Percentiles rank a stretch among this genome's conserved stretches.
Conservation (phyloP, 1,140 invertebrate species). For the Drosophila hydei region DNA sequence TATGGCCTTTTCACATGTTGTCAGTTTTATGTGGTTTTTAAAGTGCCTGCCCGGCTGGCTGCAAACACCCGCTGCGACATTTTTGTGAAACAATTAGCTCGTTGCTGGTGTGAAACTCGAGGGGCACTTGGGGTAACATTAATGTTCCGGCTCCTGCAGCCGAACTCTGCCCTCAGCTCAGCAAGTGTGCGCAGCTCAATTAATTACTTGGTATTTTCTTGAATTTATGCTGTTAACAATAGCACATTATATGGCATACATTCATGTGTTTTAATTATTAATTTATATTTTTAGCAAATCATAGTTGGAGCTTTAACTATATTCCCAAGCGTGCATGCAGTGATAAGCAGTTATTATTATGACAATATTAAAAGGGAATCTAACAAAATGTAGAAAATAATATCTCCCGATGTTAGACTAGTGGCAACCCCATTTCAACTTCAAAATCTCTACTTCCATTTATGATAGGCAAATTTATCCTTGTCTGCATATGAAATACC, state of each 20-base stretch:
- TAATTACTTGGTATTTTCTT: slow-evolving; percentile 43
- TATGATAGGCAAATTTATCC: too few species aligned
- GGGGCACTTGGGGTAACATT: slow-evolving; percentile 28
- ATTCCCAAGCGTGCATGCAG: not conserved
- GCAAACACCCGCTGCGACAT: slow-evolving; percentile 66
- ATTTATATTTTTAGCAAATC: slow-evolving; percentile 27
- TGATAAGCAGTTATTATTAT: slow-evolving; percentile 7
- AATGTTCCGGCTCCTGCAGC: slow-evolving; percentile 25
- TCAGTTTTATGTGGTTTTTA: slow-evolving; percentile 81
- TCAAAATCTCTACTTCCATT: too few species aligned
- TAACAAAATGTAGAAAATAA: too few species aligned
- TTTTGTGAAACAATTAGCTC: slow-evolving; percentile 71
- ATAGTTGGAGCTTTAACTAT: not conserved
- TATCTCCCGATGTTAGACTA: too few species aligned
- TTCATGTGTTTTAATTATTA: slow-evolving; percentile 8
- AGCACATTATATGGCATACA: slow-evolving; percentile 20
- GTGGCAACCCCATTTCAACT: too few species aligned
- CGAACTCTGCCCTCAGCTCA: not conserved
- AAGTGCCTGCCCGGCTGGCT: slow-evolving; percentile 49
- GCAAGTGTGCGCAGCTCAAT: slow-evolving; percentile 37
- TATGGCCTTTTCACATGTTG: slow-evolving; percentile 82
- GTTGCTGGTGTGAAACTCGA: slow-evolving; percentile 27
- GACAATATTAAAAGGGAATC: too few species aligned
- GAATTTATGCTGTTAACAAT: slow-evolving; percentile 66
- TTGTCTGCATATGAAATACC: too few species aligned